Conservation (phyloP, 2,797 vertebrate genomes). For the Antennarius maculatus region DNA sequence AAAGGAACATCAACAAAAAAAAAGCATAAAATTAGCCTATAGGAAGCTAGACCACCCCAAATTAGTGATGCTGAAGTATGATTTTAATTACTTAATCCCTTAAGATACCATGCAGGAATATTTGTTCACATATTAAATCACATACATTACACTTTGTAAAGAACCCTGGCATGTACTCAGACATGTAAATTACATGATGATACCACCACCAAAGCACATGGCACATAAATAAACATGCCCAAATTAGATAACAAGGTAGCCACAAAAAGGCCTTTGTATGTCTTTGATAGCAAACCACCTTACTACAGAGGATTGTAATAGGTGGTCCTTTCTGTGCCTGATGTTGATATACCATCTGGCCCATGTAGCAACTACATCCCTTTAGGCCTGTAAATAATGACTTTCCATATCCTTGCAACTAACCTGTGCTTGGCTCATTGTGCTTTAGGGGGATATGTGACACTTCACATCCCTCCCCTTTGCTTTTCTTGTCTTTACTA, state of each 20-base stretch:
- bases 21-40: background rate
- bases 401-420: conserved; percentile 75
- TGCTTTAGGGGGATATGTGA: conserved; percentile 73
- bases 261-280: conserved; percentile 57
- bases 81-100: background rate
- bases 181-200: conserved; percentile 58
- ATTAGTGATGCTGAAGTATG: background rate
- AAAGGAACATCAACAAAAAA: background rate
- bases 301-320: conserved; percentile 73
- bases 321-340: conserved; percentile 61
- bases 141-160: conserved; percentile 12
- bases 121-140: conserved; percentile 32
- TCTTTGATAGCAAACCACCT: conserved; percentile 66
- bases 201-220: conserved; percentile 39
- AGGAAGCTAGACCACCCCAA: background rate
- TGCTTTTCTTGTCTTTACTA: conserved; percentile 63
- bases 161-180: conserved; percentile 26
- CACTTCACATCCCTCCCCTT: conserved; percentile 66
- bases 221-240: conserved; percentile 69
- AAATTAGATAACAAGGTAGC: conserved; percentile 74
- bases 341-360: conserved; percentile 78
- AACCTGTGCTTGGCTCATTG: conserved; percentile 71
- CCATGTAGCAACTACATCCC: conserved; percentile 68
- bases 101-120: conserved; percentile 1
- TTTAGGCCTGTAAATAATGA: conserved; percentile 82